Evolutionary conservation across 2,797 vertebrate genomes (phyloP).

Genomic region (Sebastes dallii): DNA sequence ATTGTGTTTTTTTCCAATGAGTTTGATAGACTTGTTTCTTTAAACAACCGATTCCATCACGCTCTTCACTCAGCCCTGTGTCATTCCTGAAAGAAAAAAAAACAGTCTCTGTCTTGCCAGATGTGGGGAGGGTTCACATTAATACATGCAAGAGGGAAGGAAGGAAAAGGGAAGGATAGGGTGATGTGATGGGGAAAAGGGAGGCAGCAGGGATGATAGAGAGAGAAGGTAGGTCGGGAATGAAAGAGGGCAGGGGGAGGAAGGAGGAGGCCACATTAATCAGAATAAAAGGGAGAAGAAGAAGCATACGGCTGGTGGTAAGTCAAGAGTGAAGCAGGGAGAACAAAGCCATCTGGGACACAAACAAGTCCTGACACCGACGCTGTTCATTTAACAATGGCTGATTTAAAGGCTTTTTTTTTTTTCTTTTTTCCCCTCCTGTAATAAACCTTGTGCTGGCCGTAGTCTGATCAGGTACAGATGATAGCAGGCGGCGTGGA

Average conservation of each 20-base stretch:
- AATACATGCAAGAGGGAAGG: slow-evolving; percentile 39
- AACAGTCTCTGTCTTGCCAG: slow-evolving; percentile 36
- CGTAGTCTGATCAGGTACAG: slow-evolving; percentile 73
- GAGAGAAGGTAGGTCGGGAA: slow-evolving; percentile 36
- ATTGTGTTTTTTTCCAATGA: slow-evolving; percentile 25
- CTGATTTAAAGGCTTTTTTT: slow-evolving; percentile 66
- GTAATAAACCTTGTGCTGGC: slow-evolving; percentile 61
- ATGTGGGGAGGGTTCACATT: slow-evolving; percentile 53
- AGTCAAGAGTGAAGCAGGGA: slow-evolving; percentile 43
- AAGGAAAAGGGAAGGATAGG: slow-evolving; percentile 31
- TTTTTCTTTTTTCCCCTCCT: not conserved
- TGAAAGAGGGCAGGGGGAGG: slow-evolving; percentile 23
- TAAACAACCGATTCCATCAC: slow-evolving; percentile 34
- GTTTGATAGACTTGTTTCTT: slow-evolving; percentile 47
- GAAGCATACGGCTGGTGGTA: slow-evolving; percentile 34
- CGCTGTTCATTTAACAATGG: slow-evolving; percentile 66
- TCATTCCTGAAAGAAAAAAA: slow-evolving; percentile 8
- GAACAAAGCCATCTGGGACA: slow-evolving; percentile 61
- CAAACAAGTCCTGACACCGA: slow-evolving; percentile 55
- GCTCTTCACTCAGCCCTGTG: not conserved
- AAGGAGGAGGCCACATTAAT: slow-evolving; percentile 44
- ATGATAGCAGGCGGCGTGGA: slow-evolving; percentile 71
- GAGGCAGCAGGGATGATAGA: slow-evolving; percentile 19
- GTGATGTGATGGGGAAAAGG: slow-evolving; percentile 5
- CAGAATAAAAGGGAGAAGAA: slow-evolving; percentile 50